Base-by-base conservation (phyloP, 2,888 invertebrate species). In the Athripsodes cinereus region DNA sequence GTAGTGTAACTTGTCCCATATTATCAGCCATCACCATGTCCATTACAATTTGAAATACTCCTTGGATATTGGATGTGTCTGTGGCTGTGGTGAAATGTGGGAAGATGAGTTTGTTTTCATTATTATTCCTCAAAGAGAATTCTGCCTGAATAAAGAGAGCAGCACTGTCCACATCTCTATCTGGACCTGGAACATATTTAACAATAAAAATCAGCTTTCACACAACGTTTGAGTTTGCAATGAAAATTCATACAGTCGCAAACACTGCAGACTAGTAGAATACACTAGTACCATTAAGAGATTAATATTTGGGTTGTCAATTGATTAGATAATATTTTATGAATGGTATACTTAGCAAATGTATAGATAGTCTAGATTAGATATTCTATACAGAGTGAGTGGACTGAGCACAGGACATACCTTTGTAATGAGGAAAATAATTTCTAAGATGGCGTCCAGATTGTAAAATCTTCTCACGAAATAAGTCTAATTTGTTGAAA, bases 31-130 rank as follows among this genome's bases (percentile, higher is more conserved):
- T 78, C 40, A 84, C 83, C 67, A 82, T 83, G 69, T 84, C 83
- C 82, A 84, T 83, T 59, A 84, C 82, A 35, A 82, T 80, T 67
- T 84, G 82, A 66, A 84, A 84, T 22, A 84, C 84, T 18, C 82
- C 82, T 69, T 83, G 82, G 31, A 84, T 81, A 70, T 84, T 84
- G 64, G 81, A 81, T 21, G 84, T 85, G 66, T 85, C 84, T 0
- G 84, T 85, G 26, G 85, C 85, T 11, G 84, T 85, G 44, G 83
- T 84, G 68, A 84, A 84, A 70, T 85, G 85, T 1, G 84, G 82
- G 69, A 83, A 84, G 22, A 84, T 72, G 11, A 82, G 79, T 69
- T 82, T 81, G 50, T 80, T 72, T 5, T 80, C 77, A 66, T 80
- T 79, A 22, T 74, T 74, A 67, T 81, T 82, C 62, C 79, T 75